Percentiles rank a stretch among this genome's conserved stretches.
Evolutionary conservation across 2,888 invertebrate genomes (phyloP).

Genomic region (Barypeithes pellucidus): DNA sequence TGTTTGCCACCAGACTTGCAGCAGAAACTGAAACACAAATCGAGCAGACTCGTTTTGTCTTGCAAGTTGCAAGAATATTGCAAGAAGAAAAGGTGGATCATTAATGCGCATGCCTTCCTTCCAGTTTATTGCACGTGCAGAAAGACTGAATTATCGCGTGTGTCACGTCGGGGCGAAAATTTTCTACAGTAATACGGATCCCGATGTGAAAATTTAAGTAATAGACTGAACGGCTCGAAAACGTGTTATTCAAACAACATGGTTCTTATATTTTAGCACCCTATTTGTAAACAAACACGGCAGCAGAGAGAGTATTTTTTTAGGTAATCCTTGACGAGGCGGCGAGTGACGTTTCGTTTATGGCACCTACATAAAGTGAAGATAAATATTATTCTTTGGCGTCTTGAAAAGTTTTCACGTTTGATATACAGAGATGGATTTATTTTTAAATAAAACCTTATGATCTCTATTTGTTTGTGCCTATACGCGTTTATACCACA

Average conservation of each 20-base stretch:
- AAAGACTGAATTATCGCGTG: no score
- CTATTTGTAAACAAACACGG: constrained; percentile 43
- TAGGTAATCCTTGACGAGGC: constrained; percentile 31
- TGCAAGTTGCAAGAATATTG: no score
- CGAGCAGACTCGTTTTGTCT: no score
- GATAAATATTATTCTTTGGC: constrained; percentile 35
- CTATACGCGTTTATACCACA: no score
- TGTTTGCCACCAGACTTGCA: no score
- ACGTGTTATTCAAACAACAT: constrained; percentile 28
- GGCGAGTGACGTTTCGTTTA: constrained; percentile 32
- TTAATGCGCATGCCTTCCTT: no score
- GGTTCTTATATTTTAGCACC: constrained; percentile 44
- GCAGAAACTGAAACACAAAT: no score
- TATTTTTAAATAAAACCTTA: constrained; percentile 11
- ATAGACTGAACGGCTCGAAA: not conserved
- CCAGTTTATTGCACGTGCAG: no score
- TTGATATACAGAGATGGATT: constrained; percentile 25
- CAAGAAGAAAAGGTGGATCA: no score
- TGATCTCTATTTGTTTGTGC: not conserved
- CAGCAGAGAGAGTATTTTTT: constrained; percentile 28
- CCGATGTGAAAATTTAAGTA: not conserved
- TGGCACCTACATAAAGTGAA: constrained; percentile 36
- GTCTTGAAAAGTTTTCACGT: constrained; percentile 25
- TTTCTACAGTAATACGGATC: not conserved
- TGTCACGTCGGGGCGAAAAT: no score